These are phyloP conservation scores for Leptestheria dahalacensis DNA, from an alignment of 1,140 invertebrate genomes.

Conservation along the genomic window DNA sequence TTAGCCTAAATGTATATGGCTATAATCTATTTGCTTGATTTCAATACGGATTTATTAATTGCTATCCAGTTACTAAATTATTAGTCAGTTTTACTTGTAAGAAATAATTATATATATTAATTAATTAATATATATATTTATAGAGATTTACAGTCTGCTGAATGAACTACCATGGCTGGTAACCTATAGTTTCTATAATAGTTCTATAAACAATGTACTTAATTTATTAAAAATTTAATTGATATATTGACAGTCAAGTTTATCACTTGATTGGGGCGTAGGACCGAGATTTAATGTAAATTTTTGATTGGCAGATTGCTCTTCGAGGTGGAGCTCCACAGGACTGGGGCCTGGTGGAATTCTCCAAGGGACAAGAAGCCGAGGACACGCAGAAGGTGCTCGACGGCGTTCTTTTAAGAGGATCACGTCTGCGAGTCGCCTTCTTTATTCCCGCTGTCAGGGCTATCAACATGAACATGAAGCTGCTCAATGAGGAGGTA, in stretches of 20 bases:
- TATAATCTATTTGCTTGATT: no score
- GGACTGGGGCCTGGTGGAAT: conserved; percentile 42
- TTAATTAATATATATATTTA: no score
- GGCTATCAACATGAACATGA: conserved; percentile 39
- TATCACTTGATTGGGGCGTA: no score
- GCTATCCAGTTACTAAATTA: no score
- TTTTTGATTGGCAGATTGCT: conserved; percentile 33
- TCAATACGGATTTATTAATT: no score
- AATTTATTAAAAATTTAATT: no score
- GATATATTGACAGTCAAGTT: no score
- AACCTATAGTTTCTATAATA: no score
- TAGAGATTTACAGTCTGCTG: not conserved
- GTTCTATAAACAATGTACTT: no score
- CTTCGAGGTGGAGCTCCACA: conserved; percentile 37
- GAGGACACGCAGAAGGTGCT: conserved; percentile 33
- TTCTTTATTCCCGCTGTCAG: conserved; percentile 41
- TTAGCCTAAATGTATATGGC: no score
- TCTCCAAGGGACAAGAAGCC: conserved; percentile 33
- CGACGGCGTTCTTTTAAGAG: conserved; percentile 30
- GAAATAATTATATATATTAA: no score
- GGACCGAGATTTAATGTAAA: not conserved
- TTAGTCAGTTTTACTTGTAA: no score
- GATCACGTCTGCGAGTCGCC: conserved; percentile 33
- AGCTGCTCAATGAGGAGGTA: conserved; percentile 32
- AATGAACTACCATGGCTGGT: not conserved